Evolutionary conservation across 2,113 vertebrate species (phyloP), one percentile per base, ranked within the genome.

Genomic region (Dinomys branickii): DNA sequence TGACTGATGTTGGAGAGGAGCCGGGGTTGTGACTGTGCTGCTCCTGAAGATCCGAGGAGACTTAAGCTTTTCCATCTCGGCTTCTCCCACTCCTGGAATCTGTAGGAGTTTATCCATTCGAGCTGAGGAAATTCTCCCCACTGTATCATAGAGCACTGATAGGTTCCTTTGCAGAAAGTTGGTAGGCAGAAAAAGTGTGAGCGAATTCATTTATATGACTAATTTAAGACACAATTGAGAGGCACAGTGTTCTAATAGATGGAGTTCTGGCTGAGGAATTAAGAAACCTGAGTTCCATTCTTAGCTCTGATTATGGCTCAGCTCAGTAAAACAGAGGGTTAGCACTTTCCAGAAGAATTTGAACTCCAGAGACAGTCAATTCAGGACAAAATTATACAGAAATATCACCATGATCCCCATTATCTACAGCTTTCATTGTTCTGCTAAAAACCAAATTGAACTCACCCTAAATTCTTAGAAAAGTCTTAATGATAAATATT

Each of bases 401-500:
- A 95, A 96, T 93, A 87, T 56, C 92, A 65, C 71, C 77, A 85
- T 17, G 30, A 78, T 88, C 77, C 26, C 85, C 85, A 92, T 98
- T 83, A 97, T 97, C 92, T 88, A 85, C n/a, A 67, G 85, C 54
- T 97, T 94, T 90, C 85, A 75, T 91, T 94, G 58, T 92, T 91
- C 90, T 69, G 71, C 90, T 96, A 71, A 91, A 96, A 88, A 88
- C 24, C 85, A 94, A 97, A 95, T 94, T 95, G 90, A 88, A 85
- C 50, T 94, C 90, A 97, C 54, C 85, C 90, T 97, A 97, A 98
- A 96, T 97, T 97, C 98, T 98, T 97, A 97, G 97, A 96, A 94
- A 98, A 97, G 83, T 97, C 88, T 93, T 98, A 98, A 98, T 98
- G 96, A 98, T 94, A 98, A 98, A 98, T 98, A 95, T 98, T 98